Evolutionary conservation across 2,113 vertebrate genomes (phyloP).

Genomic region (Pyxicephalus adspersus): DNA sequence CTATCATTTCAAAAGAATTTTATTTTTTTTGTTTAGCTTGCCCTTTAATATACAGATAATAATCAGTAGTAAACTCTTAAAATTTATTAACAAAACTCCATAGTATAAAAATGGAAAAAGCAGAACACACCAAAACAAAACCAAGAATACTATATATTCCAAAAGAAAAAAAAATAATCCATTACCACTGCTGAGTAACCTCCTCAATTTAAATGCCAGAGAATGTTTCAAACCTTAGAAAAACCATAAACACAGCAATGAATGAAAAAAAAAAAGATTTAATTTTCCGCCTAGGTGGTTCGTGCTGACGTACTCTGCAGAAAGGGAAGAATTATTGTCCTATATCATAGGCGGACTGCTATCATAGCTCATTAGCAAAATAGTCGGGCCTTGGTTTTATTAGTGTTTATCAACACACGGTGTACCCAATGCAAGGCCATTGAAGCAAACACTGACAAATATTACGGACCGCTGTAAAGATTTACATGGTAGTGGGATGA

Average conservation of each 20-base stretch:
- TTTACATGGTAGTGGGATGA: constrained; percentile 43
- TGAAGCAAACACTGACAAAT: constrained; percentile 58
- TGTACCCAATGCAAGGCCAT: constrained; percentile 61
- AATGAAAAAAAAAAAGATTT: constrained; percentile 23
- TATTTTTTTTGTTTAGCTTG: too few relatives aligned
- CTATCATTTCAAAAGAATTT: too few relatives aligned
- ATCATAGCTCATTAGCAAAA: constrained; percentile 59
- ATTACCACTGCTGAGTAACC: constrained; percentile 9
- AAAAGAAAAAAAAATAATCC: background rate
- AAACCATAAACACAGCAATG: constrained; percentile 41
- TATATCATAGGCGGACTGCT: constrained; percentile 45
- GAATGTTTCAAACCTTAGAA: constrained; percentile 25
- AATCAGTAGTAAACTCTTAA: background rate
- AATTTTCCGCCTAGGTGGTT: constrained; percentile 51
- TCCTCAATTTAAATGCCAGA: background rate
- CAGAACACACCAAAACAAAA: background rate
- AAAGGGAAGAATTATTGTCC: constrained; percentile 35
- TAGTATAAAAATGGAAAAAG: background rate
- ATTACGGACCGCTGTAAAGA: constrained; percentile 43
- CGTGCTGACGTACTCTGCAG: constrained; percentile 36
- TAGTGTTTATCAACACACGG: constrained; percentile 64
- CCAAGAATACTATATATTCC: background rate
- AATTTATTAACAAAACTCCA: background rate
- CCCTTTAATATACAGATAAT: too few relatives aligned
- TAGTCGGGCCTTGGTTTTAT: constrained; percentile 61